phyloP scores from a whole-genome alignment of 2,888 invertebrate genomes.

The Parapristionchus giblindavisi region DNA sequence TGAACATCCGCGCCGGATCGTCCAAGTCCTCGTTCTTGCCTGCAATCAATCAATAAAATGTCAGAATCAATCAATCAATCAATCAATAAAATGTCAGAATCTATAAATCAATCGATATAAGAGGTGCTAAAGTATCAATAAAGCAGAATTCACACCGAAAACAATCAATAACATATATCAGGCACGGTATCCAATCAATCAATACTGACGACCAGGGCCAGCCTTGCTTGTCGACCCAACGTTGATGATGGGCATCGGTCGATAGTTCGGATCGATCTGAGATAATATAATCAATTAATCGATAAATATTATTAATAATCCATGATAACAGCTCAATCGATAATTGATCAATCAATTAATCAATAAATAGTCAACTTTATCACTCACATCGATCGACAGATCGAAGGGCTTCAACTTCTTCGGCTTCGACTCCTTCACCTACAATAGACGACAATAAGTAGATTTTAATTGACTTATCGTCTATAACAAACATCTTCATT shows the following conservation, averaged over 20 bases:
- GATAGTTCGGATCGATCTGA: conserved; percentile 30
- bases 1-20: conserved; percentile 42
- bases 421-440: conserved; percentile 20
- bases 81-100: too few relatives aligned
- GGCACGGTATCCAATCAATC: too few relatives aligned
- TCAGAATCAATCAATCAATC: too few relatives aligned
- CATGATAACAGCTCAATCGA: neutral
- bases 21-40: neutral
- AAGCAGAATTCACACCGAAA: too few relatives aligned
- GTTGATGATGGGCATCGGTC: conserved; percentile 25
- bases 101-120: too few relatives aligned
- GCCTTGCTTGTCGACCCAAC: neutral
- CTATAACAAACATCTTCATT: too few relatives aligned
- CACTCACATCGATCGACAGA: conserved; percentile 6
- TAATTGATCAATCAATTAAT: neutral
- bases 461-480: too few relatives aligned
- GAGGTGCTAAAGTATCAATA: too few relatives aligned
- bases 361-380: neutral
- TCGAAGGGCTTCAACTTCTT: conserved; percentile 37
- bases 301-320: too few relatives aligned
- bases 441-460: neutral
- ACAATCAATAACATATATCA: too few relatives aligned
- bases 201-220: conserved; percentile 10
- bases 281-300: neutral
- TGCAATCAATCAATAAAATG: too few relatives aligned